Evolutionary conservation across 2,113 vertebrate species (phyloP), one percentile per base, ranked within the genome.

Genomic region (Macquaria ambigua): DNA sequence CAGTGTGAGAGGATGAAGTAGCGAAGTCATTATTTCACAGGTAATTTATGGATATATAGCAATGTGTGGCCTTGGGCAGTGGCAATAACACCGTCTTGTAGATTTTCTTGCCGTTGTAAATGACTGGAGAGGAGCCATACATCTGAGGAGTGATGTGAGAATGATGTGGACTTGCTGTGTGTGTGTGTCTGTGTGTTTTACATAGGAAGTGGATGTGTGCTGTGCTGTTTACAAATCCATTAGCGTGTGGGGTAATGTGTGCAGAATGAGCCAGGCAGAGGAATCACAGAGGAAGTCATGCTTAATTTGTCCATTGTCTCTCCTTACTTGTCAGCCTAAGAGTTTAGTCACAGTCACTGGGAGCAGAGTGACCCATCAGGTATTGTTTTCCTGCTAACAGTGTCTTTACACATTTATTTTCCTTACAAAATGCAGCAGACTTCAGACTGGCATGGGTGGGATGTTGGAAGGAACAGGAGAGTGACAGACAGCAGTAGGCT

Each of bases 401-500:
- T 52, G 74, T 89, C 87, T 81, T 89, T 73, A 82, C 86, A 91
- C 84, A 88, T 88, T 81, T 74, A 28, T 78, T 77, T 77, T 76
- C 72, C 81, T 70, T 84, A 81, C 74, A 79, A 85, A 90, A 81
- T 25, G 80, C 84, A 72, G 83, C 79, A 67, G 89, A 79, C 70
- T 77, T 89, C 53, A 68, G 73, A 85, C 81, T 92, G 88, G 89
- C 85, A 72, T 79, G 81, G 77, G 81, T 79, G 81, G 77, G 81
- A 82, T 77, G 86, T 69, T 75, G 89, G 83, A 81, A 67, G 86
- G 87, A 91, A 77, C 16, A 56, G 77, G 61, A 88, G 83, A 89
- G 90, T 93, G 93, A 93, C 93, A 87, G 93, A 90, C 90, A 92
- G 92, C 89, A 48, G 84, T 77, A 72, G 87, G 85, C 87, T 90